Conservation (phyloP, 1,140 invertebrate species). For the Ips nitidus region DNA sequence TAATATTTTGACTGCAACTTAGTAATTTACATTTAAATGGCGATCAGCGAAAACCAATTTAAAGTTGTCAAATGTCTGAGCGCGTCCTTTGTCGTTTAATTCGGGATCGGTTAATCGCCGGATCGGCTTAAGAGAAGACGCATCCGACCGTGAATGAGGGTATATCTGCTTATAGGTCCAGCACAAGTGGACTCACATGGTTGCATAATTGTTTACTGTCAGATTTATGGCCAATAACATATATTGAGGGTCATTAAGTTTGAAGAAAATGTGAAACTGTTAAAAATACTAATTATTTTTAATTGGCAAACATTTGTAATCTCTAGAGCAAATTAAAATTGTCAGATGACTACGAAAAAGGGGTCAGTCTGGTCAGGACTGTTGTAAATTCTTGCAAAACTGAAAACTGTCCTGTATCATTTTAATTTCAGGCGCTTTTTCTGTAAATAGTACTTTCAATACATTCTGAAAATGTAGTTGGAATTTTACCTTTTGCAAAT, state of each 20-base stretch:
- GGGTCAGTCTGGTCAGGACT: no score
- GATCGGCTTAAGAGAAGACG: conserved; percentile 23
- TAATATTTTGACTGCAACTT: conserved; percentile 53
- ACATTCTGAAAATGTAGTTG: no score
- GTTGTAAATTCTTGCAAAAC: no score
- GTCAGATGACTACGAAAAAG: no score
- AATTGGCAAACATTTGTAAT: no score
- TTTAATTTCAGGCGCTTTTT: no score
- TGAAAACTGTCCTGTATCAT: no score
- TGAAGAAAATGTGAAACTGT: no score
- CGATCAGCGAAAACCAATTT: conserved; percentile 52
- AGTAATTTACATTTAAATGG: conserved; percentile 53
- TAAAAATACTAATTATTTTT: no score
- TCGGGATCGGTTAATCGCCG: conserved; percentile 50
- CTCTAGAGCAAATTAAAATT: no score
- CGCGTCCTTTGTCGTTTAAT: conserved; percentile 53
- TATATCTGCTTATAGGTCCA: conserved; percentile 3
- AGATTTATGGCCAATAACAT: conserved; percentile 11
- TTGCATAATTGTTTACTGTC: conserved; percentile 13
- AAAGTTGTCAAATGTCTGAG: conserved; percentile 53
- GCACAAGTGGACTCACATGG: conserved; percentile 15
- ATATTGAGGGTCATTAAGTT: neutral
- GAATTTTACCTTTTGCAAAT: no score
- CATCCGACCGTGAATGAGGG: conserved; percentile 19
- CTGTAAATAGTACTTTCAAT: no score